Percentiles rank a stretch among this genome's conserved stretches.
These are phyloP conservation scores for Stenichneumon culpator DNA, from an alignment of 2,888 invertebrate species.

Conservation along the genomic window DNA sequence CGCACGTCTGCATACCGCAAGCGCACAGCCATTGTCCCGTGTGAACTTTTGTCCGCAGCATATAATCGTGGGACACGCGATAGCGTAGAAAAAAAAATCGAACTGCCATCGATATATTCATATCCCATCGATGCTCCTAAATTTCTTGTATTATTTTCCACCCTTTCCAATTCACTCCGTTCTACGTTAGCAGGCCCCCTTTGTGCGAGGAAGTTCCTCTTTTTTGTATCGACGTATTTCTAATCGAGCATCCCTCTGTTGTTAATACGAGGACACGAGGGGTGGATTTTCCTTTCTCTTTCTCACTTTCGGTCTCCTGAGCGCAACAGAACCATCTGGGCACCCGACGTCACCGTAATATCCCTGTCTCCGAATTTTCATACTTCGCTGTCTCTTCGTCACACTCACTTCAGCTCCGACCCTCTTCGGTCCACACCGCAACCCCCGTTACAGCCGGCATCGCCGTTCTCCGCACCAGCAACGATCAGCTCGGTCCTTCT, in stretches of 20 bases:
- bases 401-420: conserved; percentile 15
- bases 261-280: conserved; percentile 32
- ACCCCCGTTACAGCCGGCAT: conserved; percentile 47
- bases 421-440: conserved; percentile 36
- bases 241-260: conserved; percentile 46
- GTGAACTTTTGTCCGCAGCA: conserved; percentile 24
- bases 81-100: conserved; percentile 28
- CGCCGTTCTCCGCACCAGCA: conserved; percentile 63
- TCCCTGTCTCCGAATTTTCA: conserved; percentile 22
- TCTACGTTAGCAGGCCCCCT: conserved; percentile 18
- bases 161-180: conserved; percentile 16
- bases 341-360: conserved; percentile 7
- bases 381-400: conserved; percentile 59
- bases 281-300: not conserved
- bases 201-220: conserved; percentile 23
- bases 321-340: conserved; percentile 29
- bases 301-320: conserved; percentile 9
- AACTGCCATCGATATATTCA: conserved; percentile 48
- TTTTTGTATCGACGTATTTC: conserved; percentile 55
- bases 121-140: conserved; percentile 23
- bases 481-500: conserved; percentile 29
- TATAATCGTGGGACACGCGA: conserved; percentile 41
- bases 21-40: conserved; percentile 7
- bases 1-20: conserved; percentile 17
- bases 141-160: conserved; percentile 4